Evolutionary conservation across 2,113 vertebrate genomes (phyloP), one percentile per base, ranked within the genome.

Genomic region (Sterna hirundo): DNA sequence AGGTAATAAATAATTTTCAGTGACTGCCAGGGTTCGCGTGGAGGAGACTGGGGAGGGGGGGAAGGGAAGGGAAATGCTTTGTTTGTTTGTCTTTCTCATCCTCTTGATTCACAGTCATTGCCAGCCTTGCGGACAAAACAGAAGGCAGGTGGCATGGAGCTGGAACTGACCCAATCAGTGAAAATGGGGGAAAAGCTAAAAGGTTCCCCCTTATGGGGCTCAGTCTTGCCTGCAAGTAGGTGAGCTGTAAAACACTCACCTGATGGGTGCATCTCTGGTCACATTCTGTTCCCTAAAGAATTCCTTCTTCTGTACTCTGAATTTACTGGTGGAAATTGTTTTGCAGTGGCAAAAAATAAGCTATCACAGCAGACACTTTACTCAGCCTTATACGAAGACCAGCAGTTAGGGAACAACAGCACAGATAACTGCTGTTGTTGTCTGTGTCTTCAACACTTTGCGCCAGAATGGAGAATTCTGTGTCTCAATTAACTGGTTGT

Each of bases 41-140:
- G 7, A 61, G 36, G 22, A 65, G 26, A 42, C 0, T 52, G 12
- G 5, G 14, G 17, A 3, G 3, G 2, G 4, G 4, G 3, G 2
- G 11, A 25, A 9, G 3, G 2, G 11, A 25, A 9, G 34, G 18
- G 12, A 86, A 61, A 23, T 40, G 11, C 7, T 68, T 57, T 13
- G 0, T 54, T 65, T 42, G 17, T 60, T 70, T 83, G 15, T 38
- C 19, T 94, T 65, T 54, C 36, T 51, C 5, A 9, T 83, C 22
- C 5, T 85, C 20, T 22, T 0, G 0, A 6, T 42, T 70, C 29
- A 44, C 13, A 44, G 11, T 22, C 2, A 0, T 46, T 69, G 6
- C 19, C 10, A 72, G 46, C 8, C 20, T 54, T 36, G 6, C 36
- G 46, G 62, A 62, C 3, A 10, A 77, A 79, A 83, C 11, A 20